A percentile compares a stretch with the other conserved stretches of the same genome.
These are phyloP conservation scores for Onychorhynchus coronatus DNA, from an alignment of 2,113 vertebrate genomes.

Conservation along the genomic window DNA sequence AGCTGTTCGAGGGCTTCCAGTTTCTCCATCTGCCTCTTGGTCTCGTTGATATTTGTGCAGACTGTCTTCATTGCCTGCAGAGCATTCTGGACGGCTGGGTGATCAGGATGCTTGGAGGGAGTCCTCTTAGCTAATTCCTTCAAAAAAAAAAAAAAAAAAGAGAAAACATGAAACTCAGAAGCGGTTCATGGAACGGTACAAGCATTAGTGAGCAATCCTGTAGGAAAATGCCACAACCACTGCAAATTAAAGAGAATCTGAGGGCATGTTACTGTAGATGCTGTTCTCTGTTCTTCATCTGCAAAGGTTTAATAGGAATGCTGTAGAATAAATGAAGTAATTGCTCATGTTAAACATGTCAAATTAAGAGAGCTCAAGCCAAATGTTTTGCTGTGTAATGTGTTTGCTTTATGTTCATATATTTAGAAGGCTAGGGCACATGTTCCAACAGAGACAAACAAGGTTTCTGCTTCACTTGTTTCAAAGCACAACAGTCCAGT, in stretches of 20 bases:
- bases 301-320: background rate
- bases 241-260: background rate
- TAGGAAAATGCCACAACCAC: background rate
- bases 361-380: background rate
- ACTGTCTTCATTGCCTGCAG: slow-evolving; percentile 97
- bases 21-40: slow-evolving; percentile 99
- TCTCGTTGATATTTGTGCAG: slow-evolving; percentile 98
- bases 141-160: background rate
- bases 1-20: slow-evolving; percentile 94
- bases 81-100: slow-evolving; percentile 89
- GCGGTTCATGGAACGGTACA: background rate
- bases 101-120: slow-evolving; percentile 90
- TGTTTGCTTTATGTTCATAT: background rate
- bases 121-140: slow-evolving; percentile 96
- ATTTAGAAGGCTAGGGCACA: background rate
- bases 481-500: background rate
- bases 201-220: background rate
- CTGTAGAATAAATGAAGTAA: background rate
- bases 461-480: background rate
- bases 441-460: background rate
- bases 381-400: background rate
- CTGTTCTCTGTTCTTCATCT: background rate
- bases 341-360: background rate
- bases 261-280: background rate
- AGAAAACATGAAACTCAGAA: background rate